Percentiles rank a stretch among this genome's conserved stretches.
Conservation (phyloP, 1,140 invertebrate species). For the Pararge aegeria region DNA sequence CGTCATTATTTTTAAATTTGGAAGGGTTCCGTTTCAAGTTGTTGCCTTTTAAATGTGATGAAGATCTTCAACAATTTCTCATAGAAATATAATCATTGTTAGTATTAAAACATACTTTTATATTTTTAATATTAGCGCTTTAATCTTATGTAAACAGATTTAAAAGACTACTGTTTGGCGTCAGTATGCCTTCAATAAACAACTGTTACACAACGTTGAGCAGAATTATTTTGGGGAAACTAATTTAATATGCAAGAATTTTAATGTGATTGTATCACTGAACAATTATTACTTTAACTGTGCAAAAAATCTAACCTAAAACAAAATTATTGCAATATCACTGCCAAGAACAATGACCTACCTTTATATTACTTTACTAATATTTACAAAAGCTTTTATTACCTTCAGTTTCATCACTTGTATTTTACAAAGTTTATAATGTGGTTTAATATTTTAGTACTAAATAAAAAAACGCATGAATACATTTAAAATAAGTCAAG, state of each 20-base stretch:
- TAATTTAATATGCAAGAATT: constrained; percentile 17
- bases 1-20: too few relatives aligned
- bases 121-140: too few relatives aligned
- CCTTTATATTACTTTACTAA: background rate
- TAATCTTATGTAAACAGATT: too few relatives aligned
- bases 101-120: too few relatives aligned
- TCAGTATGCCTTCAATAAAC: background rate
- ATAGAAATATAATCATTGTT: too few relatives aligned
- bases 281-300: constrained; percentile 13
- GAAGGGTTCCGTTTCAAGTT: too few relatives aligned
- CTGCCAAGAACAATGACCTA: constrained; percentile 7
- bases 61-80: too few relatives aligned
- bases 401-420: background rate
- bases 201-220: background rate
- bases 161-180: too few relatives aligned
- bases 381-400: background rate
- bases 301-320: constrained; percentile 17
- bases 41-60: too few relatives aligned
- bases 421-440: too few relatives aligned
- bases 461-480: background rate
- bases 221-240: constrained; percentile 9
- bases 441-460: too few relatives aligned
- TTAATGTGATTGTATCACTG: constrained; percentile 8
- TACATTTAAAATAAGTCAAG: too few relatives aligned
- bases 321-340: constrained; percentile 15